Evolutionary conservation across 2,797 vertebrate genomes (phyloP), one percentile per base, ranked within the genome.

Genomic region (Streptopelia turtur): DNA sequence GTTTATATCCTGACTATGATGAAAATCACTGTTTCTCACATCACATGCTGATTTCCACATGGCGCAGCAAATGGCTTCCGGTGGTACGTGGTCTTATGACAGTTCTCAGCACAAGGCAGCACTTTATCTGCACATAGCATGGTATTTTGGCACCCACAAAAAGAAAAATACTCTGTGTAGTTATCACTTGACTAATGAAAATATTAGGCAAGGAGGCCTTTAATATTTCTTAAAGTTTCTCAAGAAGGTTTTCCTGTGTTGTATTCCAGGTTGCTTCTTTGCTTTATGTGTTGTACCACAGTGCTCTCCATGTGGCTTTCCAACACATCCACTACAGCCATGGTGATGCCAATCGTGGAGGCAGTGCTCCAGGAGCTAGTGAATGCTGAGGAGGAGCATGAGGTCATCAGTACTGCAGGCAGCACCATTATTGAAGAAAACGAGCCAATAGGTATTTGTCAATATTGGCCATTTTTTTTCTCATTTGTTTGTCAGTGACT

Each of bases 291-390:
- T 96, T 99, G 99, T 84, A 99, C 99, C 1, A 98, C 98, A 0
- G 98, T 99, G 89, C 98, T 99, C 74, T 99, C 99, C 97, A 99
- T 99, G 99, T 99, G 99, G 99, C 98, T 99, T 90, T 99, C 99
- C 95, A 99, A 99, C 98, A 99, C 99, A 10, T 99, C 99, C 96
- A 99, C 98, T 94, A 99, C 99, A 0, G 99, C 99, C 95, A 99
- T 99, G 99, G 99, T 99, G 97, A 99, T 99, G 99, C 99, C 99
- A 76, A 99, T 99, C 0, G 98, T 99, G 11, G 99, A 99, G 95
- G 99, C 99, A 1, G 99, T 99, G 86, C 98, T 99, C 47, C 99
- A 99, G 97, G 99, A 99, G 97, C 98, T 99, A 86, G 98, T 99
- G 96, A 98, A 98, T 85, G 98, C 98, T 4, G 98, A 98, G 24